Percentiles rank a stretch among this genome's conserved stretches.
Conservation (phyloP, 2,113 vertebrate genomes). For the Indri indri region DNA sequence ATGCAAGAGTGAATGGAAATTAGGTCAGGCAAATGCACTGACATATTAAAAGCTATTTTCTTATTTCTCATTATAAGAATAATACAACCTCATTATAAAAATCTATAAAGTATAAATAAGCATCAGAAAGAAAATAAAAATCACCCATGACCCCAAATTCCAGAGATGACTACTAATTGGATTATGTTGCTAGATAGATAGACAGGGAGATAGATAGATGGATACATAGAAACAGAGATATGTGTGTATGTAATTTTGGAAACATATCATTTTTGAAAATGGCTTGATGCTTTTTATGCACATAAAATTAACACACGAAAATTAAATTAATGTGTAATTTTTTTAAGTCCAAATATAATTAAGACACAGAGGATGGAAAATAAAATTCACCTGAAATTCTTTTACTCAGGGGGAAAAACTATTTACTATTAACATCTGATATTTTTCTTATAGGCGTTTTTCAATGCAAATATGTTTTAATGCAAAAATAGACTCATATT, state of each 20-base stretch:
- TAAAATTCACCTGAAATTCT: constrained; percentile 16
- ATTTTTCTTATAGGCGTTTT: constrained; percentile 32
- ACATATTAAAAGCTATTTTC: constrained; percentile 24
- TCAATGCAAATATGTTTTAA: constrained; percentile 44
- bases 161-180: background rate
- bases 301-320: constrained; percentile 43
- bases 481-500: background rate
- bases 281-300: background rate
- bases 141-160: background rate
- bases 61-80: background rate
- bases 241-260: background rate
- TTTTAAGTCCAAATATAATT: background rate
- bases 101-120: background rate
- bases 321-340: background rate
- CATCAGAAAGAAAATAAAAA: constrained; percentile 38
- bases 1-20: background rate
- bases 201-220: background rate
- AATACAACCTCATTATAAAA: constrained; percentile 1
- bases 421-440: background rate
- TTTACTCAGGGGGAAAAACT: background rate
- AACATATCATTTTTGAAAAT: background rate
- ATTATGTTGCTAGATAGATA: background rate
- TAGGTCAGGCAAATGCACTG: background rate
- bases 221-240: background rate
- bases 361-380: background rate